A percentile compares a stretch with the other conserved stretches of the same genome.
Conservation (phyloP, 2,113 vertebrate species). For the Desmodus rotundus region DNA sequence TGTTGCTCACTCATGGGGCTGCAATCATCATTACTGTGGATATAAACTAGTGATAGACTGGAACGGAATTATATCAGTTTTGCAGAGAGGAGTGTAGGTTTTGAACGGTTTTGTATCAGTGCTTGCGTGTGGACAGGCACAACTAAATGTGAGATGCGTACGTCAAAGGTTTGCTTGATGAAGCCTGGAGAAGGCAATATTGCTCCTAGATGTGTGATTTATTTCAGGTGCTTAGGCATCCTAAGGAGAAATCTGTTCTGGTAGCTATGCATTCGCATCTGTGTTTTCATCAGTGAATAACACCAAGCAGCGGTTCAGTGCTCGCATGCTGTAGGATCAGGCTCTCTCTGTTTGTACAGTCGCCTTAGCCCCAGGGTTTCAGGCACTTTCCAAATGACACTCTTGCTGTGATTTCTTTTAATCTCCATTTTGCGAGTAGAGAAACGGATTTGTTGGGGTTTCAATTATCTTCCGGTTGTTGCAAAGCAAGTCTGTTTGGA, state of each 20-base stretch:
- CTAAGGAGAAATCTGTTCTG: background rate
- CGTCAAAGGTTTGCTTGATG: background rate
- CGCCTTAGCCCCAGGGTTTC: background rate
- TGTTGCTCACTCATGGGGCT: background rate
- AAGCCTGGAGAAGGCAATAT: accelerated
- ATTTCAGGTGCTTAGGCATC: background rate
- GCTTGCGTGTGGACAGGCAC: background rate
- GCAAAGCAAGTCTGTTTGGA: background rate
- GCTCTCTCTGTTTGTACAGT: background rate
- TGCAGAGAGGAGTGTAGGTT: background rate
- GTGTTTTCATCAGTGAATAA: background rate
- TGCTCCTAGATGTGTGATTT: background rate
- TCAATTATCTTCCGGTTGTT: background rate
- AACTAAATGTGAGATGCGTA: accelerated
- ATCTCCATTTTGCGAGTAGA: background rate
- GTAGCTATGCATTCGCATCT: accelerated
- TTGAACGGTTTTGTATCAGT: background rate
- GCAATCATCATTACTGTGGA: background rate
- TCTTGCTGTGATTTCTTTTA: background rate
- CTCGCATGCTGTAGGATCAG: background rate
- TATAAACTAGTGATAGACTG: background rate
- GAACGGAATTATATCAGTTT: background rate
- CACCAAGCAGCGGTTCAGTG: background rate
- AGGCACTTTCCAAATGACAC: background rate
- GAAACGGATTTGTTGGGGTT: background rate